A percentile compares a stretch with the other conserved stretches of the same genome.
Conservation (phyloP, 2,888 invertebrate species). For the Meiosimyza decipiens region DNA sequence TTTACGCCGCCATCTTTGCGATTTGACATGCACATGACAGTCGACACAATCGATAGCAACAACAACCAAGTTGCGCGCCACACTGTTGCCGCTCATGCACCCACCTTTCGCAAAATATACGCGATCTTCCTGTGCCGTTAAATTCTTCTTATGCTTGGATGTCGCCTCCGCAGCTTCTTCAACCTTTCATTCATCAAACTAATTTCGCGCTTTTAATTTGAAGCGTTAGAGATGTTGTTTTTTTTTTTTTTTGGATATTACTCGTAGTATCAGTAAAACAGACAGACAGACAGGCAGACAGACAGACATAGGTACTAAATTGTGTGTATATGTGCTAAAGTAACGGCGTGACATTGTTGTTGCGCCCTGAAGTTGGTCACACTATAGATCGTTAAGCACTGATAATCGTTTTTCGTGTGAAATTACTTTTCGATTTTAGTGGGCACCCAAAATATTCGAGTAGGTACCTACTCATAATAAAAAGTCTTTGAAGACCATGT, state of each 20-base stretch:
- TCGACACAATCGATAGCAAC: not conserved
- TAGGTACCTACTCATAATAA: too few relatives aligned
- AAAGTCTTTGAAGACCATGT: too few relatives aligned
- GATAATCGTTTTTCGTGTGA: conserved; percentile 41
- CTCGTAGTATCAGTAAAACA: too few relatives aligned
- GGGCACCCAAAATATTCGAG: too few relatives aligned
- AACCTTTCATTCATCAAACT: conserved; percentile 38
- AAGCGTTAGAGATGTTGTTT: conserved; percentile 25
- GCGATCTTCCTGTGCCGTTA: too few relatives aligned
- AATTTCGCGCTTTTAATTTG: conserved; percentile 46
- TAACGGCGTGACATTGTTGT: conserved; percentile 24
- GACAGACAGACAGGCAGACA: not conserved
- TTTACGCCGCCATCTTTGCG: not conserved
- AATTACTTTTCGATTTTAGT: conserved; percentile 31
- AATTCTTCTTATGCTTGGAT: not conserved
- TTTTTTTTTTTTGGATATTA: not conserved
- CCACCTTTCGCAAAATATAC: too few relatives aligned
- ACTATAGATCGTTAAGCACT: conserved; percentile 34
- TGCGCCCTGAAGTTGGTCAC: conserved; percentile 21
- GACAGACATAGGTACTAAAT: not conserved
- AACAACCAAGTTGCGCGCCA: too few relatives aligned
- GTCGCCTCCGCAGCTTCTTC: conserved; percentile 11
- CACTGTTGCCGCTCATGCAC: too few relatives aligned
- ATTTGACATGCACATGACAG: conserved; percentile 36
- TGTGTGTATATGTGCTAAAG: not conserved